Evolutionary conservation across 1,140 invertebrate genomes (phyloP), one percentile per base, ranked within the genome.

Genomic region (Arctopsyche grandis): DNA sequence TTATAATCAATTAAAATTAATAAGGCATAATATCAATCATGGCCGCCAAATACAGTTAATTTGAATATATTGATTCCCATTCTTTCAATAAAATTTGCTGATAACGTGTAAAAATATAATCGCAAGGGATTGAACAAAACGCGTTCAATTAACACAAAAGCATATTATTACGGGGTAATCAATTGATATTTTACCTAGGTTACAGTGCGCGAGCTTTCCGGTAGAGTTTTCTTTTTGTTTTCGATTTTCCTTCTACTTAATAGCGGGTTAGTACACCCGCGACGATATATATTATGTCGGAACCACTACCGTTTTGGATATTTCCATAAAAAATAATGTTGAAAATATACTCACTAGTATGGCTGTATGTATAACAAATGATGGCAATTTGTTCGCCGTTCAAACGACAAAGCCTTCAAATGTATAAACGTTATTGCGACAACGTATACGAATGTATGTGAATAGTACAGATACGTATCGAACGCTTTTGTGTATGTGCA

Each of bases 401-500:
- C 48, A 52, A 52, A 52, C 48, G 48, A 52, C 48, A 52, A 52
- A 52, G 48, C 48, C 48, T 12, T 52, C 48, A 52, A 52, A 52
- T 16, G 48, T 52, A 52, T 52, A 52, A 52, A 52, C 48, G 48
- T 52, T 52, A 14, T 52, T 52, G 16, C 48, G 48, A 14, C 48
- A 10, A 4, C 16, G 16, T 52, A 52, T 7, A 38, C 29, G 7
- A 1, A 38, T 38, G 7, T 38, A 4, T n/a, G 44, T 46, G 44
- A 46, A 52, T 52, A 52, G 3, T 14, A 52, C 16, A 52, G 10
- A 52, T 52, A 10, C 10, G 48, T 38, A 7, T 38, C n/a, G n/a
- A n/a, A n/a, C n/a, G 7, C 29, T 4, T 38, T 4, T 7, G 29
- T 38, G 7, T 38, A 7, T 38, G 29, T 38, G 29, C 7, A 38